Conservation (phyloP, 1,140 invertebrate genomes). For the Drosophila arizonae region DNA sequence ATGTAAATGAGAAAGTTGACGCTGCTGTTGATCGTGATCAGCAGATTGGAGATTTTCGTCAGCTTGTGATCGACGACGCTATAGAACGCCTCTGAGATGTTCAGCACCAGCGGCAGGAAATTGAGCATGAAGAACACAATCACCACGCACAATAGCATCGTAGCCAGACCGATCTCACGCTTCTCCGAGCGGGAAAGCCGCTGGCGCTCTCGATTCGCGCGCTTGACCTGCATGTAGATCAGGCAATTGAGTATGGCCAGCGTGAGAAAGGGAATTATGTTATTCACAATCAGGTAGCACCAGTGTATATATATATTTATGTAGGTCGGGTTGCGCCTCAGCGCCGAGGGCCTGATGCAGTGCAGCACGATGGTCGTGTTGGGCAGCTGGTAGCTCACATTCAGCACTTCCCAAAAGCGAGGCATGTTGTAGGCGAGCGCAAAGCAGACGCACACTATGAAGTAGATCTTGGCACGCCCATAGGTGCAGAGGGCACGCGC, state of each 20-base stretch:
- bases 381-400: conserved; percentile 51
- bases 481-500: conserved; percentile 96
- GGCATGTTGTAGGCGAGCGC: conserved; percentile 95
- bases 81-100: conserved; percentile 92
- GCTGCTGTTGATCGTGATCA: conserved; percentile 98
- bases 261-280: conserved; percentile 93
- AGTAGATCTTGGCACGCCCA: conserved; percentile 92
- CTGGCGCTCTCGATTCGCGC: conserved; percentile 92
- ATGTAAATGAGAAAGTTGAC: conserved; percentile 99
- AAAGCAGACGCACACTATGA: conserved; percentile 91
- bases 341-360: conserved; percentile 87
- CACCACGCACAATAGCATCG: conserved; percentile 97
- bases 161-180: conserved; percentile 94
- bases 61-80: conserved; percentile 88
- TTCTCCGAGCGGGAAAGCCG: conserved; percentile 90
- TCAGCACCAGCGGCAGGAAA: conserved; percentile 93
- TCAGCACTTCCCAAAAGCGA: conserved; percentile 87
- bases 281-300: conserved; percentile 96
- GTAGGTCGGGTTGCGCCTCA: conserved; percentile 90
- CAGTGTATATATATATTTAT: conserved; percentile 95
- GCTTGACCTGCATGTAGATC: conserved; percentile 93
- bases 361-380: conserved; percentile 84
- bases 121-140: conserved; percentile 98
- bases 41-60: conserved; percentile 94
- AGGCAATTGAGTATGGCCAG: conserved; percentile 94